Conservation (phyloP, 2,888 invertebrate genomes). For the Pollenia labialis region DNA sequence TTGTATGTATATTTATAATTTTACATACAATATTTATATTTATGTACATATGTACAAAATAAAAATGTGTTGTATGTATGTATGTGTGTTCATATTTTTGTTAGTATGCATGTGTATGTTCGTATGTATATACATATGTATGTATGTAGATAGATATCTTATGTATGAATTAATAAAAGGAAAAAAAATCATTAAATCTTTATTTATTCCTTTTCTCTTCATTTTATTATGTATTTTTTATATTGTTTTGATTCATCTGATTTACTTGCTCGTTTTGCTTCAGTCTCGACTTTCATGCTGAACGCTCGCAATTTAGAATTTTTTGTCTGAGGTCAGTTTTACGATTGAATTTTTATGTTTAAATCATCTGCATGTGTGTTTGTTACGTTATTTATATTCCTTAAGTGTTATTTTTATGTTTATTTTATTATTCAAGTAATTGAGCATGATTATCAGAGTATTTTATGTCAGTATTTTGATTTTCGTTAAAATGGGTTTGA, state of each 20-base stretch:
- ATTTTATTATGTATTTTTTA: slow-evolving; percentile 30
- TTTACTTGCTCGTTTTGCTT: slow-evolving; percentile 6
- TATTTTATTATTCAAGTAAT: slow-evolving; percentile 37
- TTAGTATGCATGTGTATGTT: too few relatives aligned
- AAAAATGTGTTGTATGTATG: background rate
- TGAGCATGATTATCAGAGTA: slow-evolving; percentile 11
- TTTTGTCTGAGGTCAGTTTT: slow-evolving; percentile 74
- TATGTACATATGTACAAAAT: too few relatives aligned
- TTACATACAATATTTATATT: too few relatives aligned
- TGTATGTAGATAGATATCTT: too few relatives aligned
- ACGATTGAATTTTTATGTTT: slow-evolving; percentile 45
- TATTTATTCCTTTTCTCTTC: slow-evolving; percentile 6
- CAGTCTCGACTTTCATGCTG: slow-evolving; percentile 46
- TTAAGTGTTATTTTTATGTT: slow-evolving; percentile 57
- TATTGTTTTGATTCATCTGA: slow-evolving; percentile 1
- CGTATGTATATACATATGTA: background rate
- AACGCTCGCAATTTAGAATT: slow-evolving; percentile 63
- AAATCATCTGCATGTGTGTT: background rate
- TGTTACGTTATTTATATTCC: slow-evolving; percentile 57
- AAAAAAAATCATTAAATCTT: slow-evolving; percentile 22
- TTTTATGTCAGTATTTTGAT: background rate
- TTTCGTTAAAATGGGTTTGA: background rate
- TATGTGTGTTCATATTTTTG: too few relatives aligned
- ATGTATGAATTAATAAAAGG: too few relatives aligned
- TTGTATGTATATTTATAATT: too few relatives aligned